Conservation (phyloP, 2,113 vertebrate species). For the Heliornis fulica region DNA sequence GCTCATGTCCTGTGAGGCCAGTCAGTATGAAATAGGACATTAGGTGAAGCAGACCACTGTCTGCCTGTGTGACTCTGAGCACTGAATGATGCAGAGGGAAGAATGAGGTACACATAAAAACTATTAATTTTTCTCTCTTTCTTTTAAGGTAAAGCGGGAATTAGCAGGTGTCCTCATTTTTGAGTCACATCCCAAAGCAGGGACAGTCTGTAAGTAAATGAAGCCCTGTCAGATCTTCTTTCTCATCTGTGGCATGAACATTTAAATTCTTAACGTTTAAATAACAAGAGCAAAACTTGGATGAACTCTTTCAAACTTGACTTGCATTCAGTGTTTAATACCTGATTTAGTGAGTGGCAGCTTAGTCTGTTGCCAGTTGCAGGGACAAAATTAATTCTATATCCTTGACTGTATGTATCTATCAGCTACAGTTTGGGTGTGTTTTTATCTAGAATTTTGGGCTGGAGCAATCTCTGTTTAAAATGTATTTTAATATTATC, state of each 20-base stretch:
- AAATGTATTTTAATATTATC: background rate
- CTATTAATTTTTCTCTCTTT: background rate
- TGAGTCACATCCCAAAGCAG: conserved; percentile 94
- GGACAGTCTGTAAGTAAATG: conserved; percentile 92
- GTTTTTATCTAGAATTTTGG: background rate
- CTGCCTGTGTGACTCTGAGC: background rate
- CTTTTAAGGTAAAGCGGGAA: conserved; percentile 90
- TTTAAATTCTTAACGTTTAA: background rate
- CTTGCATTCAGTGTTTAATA: background rate
- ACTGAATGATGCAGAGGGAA: background rate
- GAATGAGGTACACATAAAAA: background rate
- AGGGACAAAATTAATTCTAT: background rate
- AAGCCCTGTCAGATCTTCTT: background rate
- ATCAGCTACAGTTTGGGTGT: background rate
- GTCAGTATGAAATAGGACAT: background rate
- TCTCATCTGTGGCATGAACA: background rate
- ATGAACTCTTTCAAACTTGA: background rate
- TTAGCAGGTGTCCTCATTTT: conserved; percentile 94
- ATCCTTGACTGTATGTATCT: background rate
- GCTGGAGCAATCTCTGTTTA: background rate
- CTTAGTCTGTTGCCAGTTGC: background rate
- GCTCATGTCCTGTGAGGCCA: background rate
- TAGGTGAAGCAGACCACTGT: background rate
- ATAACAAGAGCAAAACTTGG: background rate
- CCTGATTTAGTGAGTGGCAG: background rate